phyloP scores from a whole-genome alignment of 1,140 invertebrate genomes.

The Drosophila ercepeae region DNA sequence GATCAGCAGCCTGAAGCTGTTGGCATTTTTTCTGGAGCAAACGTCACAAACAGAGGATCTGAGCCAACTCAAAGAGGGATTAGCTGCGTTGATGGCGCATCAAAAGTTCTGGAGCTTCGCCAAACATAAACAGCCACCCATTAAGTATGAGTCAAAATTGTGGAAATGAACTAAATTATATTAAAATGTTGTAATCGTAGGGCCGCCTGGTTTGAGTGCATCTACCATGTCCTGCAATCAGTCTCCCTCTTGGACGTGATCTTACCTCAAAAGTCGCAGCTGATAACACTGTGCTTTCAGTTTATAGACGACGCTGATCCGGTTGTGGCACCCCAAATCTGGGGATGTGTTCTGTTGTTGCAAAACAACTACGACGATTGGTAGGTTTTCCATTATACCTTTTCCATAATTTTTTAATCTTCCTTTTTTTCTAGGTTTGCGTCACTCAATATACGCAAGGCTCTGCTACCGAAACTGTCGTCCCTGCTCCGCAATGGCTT shows the following conservation, averaged over 20 bases:
- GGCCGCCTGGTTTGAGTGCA: conserved; percentile 87
- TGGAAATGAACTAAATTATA: background rate
- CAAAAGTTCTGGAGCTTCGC: conserved; percentile 90
- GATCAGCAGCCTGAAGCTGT: conserved; percentile 88
- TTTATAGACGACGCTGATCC: conserved; percentile 90
- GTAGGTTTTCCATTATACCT: conserved; percentile 18
- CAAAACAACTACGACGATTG: conserved; percentile 72
- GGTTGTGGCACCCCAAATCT: conserved; percentile 87
- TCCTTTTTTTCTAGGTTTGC: conserved; percentile 87
- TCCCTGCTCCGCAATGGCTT: conserved; percentile 88
- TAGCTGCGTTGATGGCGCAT: conserved; percentile 71
- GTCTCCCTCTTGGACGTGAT: conserved; percentile 83
- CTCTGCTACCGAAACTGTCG: conserved; percentile 89
- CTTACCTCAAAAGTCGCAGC: conserved; percentile 85
- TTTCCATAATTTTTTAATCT: background rate
- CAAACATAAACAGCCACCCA: conserved; percentile 85
- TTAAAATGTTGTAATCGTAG: conserved; percentile 24
- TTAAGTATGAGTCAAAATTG: conserved; percentile 79
- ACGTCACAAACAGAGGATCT: conserved; percentile 84
- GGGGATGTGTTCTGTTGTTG: conserved; percentile 85
- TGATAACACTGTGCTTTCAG: conserved; percentile 87
- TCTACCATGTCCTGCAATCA: conserved; percentile 87
- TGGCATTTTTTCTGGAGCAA: conserved; percentile 87
- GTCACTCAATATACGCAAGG: conserved; percentile 88
- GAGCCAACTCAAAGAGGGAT: conserved; percentile 79